These are phyloP conservation scores for Drosophila pseudotalamancana DNA, from an alignment of 2,888 invertebrate species.

Conservation along the genomic window DNA sequence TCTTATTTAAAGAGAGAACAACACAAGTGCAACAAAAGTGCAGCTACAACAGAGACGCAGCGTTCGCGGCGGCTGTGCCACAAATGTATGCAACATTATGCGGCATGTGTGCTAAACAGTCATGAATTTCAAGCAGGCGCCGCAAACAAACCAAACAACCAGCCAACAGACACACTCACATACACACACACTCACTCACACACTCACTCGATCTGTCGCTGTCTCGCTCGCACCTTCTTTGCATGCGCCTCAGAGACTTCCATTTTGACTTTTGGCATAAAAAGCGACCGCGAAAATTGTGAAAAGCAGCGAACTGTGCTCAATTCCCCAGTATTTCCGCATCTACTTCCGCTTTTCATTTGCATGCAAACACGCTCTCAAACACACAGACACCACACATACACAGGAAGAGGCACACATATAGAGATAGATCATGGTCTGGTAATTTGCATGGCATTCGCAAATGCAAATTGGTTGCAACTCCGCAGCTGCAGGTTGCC, in stretches of 20 bases:
- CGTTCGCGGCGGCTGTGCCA: constrained; percentile 48
- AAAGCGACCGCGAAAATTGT: constrained; percentile 58
- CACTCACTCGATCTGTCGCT: neutral
- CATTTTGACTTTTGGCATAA: constrained; percentile 59
- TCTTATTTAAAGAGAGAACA: constrained; percentile 64
- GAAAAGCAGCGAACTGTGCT: constrained; percentile 45
- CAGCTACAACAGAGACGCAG: constrained; percentile 36
- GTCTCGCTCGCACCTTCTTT: constrained; percentile 53
- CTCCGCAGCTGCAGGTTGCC: constrained; percentile 20
- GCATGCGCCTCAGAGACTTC: constrained; percentile 57
- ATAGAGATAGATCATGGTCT: constrained; percentile 39
- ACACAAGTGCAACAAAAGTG: constrained; percentile 14
- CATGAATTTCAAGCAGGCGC: constrained; percentile 75
- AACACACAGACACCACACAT: neutral
- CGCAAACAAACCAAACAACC: constrained; percentile 36
- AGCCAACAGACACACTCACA: neutral
- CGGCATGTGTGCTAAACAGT: constrained; percentile 78
- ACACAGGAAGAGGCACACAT: constrained; percentile 1
- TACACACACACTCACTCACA: neutral
- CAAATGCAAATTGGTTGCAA: constrained; percentile 58
- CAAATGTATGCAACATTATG: constrained; percentile 78
- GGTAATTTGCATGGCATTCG: constrained; percentile 54
- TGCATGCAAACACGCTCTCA: constrained; percentile 51
- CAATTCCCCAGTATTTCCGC: constrained; percentile 40
- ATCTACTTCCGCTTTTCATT: constrained; percentile 65